Conservation (phyloP, 2,113 vertebrate species). For the Pseudonaja textilis region DNA sequence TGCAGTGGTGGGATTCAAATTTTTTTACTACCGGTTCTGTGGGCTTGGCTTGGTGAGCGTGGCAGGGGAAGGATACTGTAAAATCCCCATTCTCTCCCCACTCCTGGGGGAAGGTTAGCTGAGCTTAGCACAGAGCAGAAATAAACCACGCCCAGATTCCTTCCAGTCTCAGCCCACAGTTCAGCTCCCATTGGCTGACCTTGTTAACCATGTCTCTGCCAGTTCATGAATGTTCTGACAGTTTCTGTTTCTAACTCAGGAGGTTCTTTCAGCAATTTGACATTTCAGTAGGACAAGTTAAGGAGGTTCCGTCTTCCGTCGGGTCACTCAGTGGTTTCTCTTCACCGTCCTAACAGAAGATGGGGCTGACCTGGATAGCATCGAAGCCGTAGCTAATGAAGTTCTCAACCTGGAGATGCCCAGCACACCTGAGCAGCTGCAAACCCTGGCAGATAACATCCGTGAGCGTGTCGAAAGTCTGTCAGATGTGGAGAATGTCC, state of each 20-base stretch:
- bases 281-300: not conserved
- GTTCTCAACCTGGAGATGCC: conserved; percentile 97
- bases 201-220: too few species aligned
- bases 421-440: conserved; percentile 88
- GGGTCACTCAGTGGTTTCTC: not conserved
- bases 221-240: too few species aligned
- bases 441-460: conserved; percentile 88
- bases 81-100: too few species aligned
- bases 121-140: too few species aligned
- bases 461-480: conserved; percentile 87
- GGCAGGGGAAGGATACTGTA: too few species aligned
- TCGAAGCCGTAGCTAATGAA: conserved; percentile 90
- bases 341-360: conserved; percentile 77
- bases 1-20: too few species aligned
- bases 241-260: not conserved
- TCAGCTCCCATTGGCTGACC: too few species aligned
- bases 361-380: conserved; percentile 90
- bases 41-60: too few species aligned
- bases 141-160: too few species aligned
- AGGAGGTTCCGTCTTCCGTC: not conserved
- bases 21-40: too few species aligned
- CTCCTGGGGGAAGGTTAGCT: too few species aligned
- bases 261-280: not conserved
- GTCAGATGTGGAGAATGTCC: conserved; percentile 86
- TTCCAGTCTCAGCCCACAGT: too few species aligned